phyloP scores from a whole-genome alignment of 2,797 vertebrate species.

The Lerista edwardsae region DNA sequence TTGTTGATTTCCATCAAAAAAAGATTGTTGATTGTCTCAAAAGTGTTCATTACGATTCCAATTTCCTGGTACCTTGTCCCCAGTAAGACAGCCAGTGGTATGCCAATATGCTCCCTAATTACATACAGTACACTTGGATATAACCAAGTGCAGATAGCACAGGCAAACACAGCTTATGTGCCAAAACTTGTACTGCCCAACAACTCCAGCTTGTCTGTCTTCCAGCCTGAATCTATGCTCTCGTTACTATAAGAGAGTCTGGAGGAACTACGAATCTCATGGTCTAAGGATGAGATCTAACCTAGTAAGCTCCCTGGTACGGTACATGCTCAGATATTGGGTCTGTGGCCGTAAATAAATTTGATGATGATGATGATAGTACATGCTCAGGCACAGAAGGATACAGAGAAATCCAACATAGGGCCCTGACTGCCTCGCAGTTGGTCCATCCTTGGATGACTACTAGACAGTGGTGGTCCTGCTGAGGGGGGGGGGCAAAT shows the following conservation, averaged over 20 bases:
- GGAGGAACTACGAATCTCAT: not conserved
- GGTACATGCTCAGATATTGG: too few species aligned
- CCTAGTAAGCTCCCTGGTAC: too few species aligned
- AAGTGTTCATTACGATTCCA: not conserved
- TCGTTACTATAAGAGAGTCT: too few species aligned
- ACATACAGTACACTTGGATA: not conserved
- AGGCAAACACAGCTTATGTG: not conserved
- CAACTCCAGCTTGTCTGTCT: not conserved
- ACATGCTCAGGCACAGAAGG: not conserved
- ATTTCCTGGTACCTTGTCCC: not conserved
- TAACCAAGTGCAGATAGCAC: not conserved
- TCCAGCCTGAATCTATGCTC: not conserved
- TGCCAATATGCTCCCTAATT: not conserved
- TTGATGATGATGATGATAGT: too few species aligned
- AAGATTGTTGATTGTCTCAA: not conserved
- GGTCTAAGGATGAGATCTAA: not conserved
- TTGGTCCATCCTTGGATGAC: too few species aligned
- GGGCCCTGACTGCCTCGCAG: not conserved
- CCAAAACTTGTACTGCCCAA: not conserved
- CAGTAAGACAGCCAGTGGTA: not conserved
- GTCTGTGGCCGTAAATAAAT: too few species aligned
- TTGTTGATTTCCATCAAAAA: not conserved
- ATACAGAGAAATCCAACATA: not conserved
- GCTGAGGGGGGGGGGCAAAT: too few species aligned
- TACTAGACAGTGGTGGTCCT: too few species aligned